Base-by-base conservation (phyloP, 2,888 invertebrate genomes). In the Lagria hirta region DNA sequence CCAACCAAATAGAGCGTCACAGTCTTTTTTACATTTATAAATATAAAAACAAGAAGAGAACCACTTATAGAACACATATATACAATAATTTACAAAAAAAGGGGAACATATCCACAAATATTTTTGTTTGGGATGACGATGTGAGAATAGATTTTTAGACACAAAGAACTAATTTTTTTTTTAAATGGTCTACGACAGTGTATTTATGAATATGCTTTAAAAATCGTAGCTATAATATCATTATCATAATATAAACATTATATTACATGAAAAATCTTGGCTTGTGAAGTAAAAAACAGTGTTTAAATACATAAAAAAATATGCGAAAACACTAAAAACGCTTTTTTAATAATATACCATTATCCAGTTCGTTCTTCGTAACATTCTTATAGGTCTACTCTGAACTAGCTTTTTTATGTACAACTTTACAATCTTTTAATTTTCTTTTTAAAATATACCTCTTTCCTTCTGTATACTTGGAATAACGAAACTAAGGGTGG, bases 51-150 rank as follows among this genome's bases (percentile, higher is more conserved):
- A 43, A 48, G 27, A 36, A 48, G n/a, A n/a, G 51, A 61, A 61
- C 58, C 63, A 63, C 55, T 57, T 55, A 60, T 60, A 51, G 54
- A 61, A 62, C 60, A 62, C 57, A 58, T 61, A 62, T 63, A 53
- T 62, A 62, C 61, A 64, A 51, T 56, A 58, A 55, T 60, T 55
- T 61, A 61, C 58, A 63, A 57, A 61, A 58, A 54, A 49, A 13
- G 24, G 30, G 33, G 32, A 44, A 37, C 36, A 45, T 45, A 32
- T 33, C 24, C 38, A 44, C 30, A 28, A 44, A 32, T 30, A 38
- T n/a, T n/a, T n/a, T n/a, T 12, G 16, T 23, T 20, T 29, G 33
- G 38, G 40, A 40, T 34, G 34, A 46, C 35, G 29, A 33, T 42
- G 42, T 28, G 47, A 40, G 37, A 41, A 28, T 26, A 37, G 20